These are phyloP conservation scores for Megaceryle alcyon DNA, from an alignment of 2,797 vertebrate genomes.

Conservation along the genomic window DNA sequence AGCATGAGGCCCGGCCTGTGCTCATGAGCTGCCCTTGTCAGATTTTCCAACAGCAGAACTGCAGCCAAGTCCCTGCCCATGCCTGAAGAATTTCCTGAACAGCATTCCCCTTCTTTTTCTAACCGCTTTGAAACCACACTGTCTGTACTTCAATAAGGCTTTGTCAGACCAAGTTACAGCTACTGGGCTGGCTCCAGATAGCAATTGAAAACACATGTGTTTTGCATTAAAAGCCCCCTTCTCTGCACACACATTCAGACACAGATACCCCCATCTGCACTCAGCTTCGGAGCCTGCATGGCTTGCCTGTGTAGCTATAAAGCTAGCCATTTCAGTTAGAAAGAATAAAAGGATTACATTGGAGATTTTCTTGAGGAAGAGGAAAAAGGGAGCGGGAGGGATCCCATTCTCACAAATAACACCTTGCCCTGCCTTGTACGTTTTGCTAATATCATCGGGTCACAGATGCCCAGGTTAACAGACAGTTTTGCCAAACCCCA, in stretches of 20 bases:
- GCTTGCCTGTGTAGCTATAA: background rate
- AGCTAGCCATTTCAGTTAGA: background rate
- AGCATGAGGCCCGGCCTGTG: slow-evolving; percentile 84
- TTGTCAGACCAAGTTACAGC: slow-evolving; percentile 81
- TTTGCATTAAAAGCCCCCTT: slow-evolving; percentile 61
- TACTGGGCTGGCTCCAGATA: slow-evolving; percentile 85
- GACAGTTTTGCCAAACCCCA: background rate
- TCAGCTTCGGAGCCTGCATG: background rate
- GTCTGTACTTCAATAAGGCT: slow-evolving; percentile 79
- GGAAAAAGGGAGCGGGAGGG: background rate
- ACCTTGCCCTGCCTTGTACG: background rate
- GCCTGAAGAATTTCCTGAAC: slow-evolving; percentile 91
- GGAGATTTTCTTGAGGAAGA: background rate
- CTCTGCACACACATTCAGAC: background rate
- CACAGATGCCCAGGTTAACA: background rate
- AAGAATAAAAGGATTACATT: background rate
- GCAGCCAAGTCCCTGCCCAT: slow-evolving; percentile 88
- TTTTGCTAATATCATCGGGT: background rate
- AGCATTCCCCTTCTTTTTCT: slow-evolving; percentile 80
- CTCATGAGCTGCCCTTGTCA: slow-evolving; percentile 85
- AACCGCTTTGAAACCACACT: slow-evolving; percentile 82
- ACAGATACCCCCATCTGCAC: background rate
- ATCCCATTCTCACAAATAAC: background rate
- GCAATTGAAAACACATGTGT: slow-evolving; percentile 85
- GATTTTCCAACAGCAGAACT: slow-evolving; percentile 89